Evolutionary conservation across 2,888 invertebrate genomes (phyloP).

Genomic region (Parnassius smintheus): DNA sequence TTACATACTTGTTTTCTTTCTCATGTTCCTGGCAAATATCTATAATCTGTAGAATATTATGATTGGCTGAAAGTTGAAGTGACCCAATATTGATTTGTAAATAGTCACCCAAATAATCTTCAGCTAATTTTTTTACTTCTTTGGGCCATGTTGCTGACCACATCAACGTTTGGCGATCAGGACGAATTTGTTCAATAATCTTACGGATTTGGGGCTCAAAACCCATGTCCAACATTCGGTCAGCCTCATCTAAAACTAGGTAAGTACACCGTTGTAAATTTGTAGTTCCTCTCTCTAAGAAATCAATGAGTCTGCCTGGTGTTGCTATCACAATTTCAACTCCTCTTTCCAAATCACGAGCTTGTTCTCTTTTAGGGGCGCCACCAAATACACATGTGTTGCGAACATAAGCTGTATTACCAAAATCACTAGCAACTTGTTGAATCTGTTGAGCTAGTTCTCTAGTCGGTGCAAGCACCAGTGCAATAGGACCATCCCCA

Average conservation of each 20-base stretch:
- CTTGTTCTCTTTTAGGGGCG: conserved; percentile 90
- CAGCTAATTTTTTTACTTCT: conserved; percentile 94
- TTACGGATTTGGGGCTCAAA: conserved; percentile 98
- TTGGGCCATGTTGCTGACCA: conserved; percentile 99
- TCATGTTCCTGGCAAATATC: conserved; percentile 94
- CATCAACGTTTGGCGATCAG: conserved; percentile 97
- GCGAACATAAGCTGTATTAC: conserved; percentile 87
- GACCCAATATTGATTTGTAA: conserved; percentile 96
- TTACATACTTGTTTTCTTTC: conserved; percentile 84
- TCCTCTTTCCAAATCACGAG: conserved; percentile 87
- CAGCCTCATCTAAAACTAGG: conserved; percentile 94
- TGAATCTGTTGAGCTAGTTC: conserved; percentile 91
- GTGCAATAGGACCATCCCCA: conserved; percentile 92
- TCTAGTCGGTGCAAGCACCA: conserved; percentile 90
- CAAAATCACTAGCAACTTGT: conserved; percentile 91
- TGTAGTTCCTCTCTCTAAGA: conserved; percentile 88
- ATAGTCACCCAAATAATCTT: conserved; percentile 95
- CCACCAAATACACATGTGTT: conserved; percentile 96
- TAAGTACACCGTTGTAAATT: conserved; percentile 90
- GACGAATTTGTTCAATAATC: conserved; percentile 95
- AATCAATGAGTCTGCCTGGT: conserved; percentile 93
- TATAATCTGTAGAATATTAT: conserved; percentile 93
- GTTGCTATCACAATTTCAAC: conserved; percentile 95
- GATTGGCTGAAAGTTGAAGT: conserved; percentile 92
- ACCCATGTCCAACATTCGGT: conserved; percentile 98